Evolutionary conservation across 2,113 vertebrate species (phyloP).

Genomic region (Noctilio leporinus): DNA sequence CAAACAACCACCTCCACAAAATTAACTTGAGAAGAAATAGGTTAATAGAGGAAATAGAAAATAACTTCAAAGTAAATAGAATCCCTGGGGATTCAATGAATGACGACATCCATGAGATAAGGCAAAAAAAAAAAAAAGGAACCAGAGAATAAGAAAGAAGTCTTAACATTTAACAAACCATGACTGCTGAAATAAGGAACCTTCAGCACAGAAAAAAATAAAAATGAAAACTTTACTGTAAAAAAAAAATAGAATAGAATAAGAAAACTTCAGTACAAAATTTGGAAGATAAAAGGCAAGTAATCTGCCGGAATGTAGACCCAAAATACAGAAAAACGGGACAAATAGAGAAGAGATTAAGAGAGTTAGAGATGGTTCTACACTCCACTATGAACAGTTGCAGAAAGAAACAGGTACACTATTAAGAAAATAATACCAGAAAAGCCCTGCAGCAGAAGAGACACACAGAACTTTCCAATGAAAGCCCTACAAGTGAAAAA

Average conservation of each 20-base stretch:
- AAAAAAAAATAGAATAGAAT: not conserved
- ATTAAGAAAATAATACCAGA: not conserved
- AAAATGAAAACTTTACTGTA: too few relatives aligned
- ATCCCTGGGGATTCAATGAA: not conserved
- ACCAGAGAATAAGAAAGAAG: not conserved
- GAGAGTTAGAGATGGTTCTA: not conserved
- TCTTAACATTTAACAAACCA: not conserved
- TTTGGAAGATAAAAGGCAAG: not conserved
- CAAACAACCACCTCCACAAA: not conserved
- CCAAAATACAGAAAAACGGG: not conserved
- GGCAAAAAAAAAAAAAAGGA: not conserved
- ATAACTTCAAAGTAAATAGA: not conserved
- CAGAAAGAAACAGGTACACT: not conserved
- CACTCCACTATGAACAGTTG: not conserved
- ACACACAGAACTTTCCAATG: not conserved
- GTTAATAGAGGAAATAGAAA: not conserved
- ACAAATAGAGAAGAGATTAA: not conserved
- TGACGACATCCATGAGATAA: not conserved
- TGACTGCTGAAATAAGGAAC: not conserved
- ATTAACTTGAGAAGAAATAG: not conserved
- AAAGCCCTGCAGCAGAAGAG: not conserved
- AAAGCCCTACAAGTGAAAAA: not conserved
- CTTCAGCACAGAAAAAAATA: not conserved
- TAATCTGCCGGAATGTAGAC: not conserved
- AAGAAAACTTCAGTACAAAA: not conserved